phyloP scores from a whole-genome alignment of 1,140 invertebrate species.

The Psilanteris sp. region DNA sequence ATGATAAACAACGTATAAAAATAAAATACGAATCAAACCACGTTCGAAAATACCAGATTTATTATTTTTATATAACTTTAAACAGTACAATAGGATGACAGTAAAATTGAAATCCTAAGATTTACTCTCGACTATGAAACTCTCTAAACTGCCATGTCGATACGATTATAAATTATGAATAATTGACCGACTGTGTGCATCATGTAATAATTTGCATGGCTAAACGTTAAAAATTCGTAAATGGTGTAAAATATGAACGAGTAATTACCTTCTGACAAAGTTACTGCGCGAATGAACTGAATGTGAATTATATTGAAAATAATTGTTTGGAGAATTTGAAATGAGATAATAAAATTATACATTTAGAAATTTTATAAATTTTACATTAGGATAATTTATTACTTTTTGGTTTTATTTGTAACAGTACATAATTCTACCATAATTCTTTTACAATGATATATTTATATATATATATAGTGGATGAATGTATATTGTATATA shows the following conservation, averaged over 20 bases:
- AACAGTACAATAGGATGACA: slow-evolving; percentile 58
- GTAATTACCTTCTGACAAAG: neutral
- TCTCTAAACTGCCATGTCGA: slow-evolving; percentile 3
- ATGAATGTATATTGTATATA: slow-evolving; percentile 42
- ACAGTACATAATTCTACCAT: neutral
- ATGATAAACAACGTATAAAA: slow-evolving; percentile 7
- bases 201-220: slow-evolving; percentile 7
- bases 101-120: slow-evolving; percentile 48
- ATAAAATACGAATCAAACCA: slow-evolving; percentile 31
- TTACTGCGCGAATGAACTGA: slow-evolving; percentile 17
- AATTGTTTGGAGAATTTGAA: too few species aligned
- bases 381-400: too few species aligned
- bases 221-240: slow-evolving; percentile 17
- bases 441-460: slow-evolving; percentile 26
- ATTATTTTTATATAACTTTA: slow-evolving; percentile 62
- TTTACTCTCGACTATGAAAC: slow-evolving; percentile 41
- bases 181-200: slow-evolving; percentile 33
- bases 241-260: slow-evolving; percentile 30
- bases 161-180: slow-evolving; percentile 28
- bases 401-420: too few species aligned
- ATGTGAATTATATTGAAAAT: too few species aligned
- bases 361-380: too few species aligned
- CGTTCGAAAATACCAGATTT: slow-evolving; percentile 32
- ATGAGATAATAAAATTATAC: too few species aligned
- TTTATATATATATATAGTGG: slow-evolving; percentile 41